Percentiles rank a stretch among this genome's conserved stretches.
Evolutionary conservation across 2,888 invertebrate species (phyloP).

Genomic region (Drosophila mimetica): DNA sequence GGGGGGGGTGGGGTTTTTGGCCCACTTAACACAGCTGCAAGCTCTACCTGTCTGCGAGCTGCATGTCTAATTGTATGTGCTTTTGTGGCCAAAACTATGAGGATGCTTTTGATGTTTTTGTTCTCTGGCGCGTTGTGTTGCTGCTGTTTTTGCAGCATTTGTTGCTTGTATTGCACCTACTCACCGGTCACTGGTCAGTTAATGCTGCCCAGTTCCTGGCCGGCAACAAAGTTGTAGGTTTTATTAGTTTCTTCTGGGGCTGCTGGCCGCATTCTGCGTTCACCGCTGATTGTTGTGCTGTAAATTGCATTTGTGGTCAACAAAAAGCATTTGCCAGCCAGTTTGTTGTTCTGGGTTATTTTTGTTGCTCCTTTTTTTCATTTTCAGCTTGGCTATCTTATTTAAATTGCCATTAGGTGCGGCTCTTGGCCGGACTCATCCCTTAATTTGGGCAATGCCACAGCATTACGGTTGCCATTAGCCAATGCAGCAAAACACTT

Average conservation of each 20-base stretch:
- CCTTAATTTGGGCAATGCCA: constrained; percentile 45
- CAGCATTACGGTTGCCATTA: constrained; percentile 59
- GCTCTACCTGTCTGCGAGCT: constrained; percentile 21
- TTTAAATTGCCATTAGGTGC: constrained; percentile 74
- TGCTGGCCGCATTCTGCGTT: too few species aligned
- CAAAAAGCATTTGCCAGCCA: too few species aligned
- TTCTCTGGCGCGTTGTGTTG: background rate
- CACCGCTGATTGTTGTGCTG: constrained; percentile 72
- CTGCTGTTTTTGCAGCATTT: background rate
- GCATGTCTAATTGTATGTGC: constrained; percentile 41
- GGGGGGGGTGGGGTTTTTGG: too few species aligned
- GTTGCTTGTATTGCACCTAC: constrained; percentile 4
- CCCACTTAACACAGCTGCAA: constrained; percentile 16
- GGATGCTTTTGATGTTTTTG: constrained; percentile 39
- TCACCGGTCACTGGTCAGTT: constrained; percentile 47
- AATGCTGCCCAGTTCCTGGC: constrained; percentile 48
- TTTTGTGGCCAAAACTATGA: constrained; percentile 51
- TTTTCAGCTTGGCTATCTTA: constrained; percentile 27
- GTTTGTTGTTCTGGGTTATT: constrained; percentile 10
- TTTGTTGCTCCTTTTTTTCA: constrained; percentile 20
- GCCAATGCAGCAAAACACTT: constrained; percentile 30
- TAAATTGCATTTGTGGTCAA: constrained; percentile 80
- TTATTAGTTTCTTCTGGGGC: constrained; percentile 58
- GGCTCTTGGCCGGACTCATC: constrained; percentile 43
- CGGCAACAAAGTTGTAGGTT: constrained; percentile 48